Conservation (phyloP, 2,797 vertebrate genomes). For the Dermochelys coriacea region DNA sequence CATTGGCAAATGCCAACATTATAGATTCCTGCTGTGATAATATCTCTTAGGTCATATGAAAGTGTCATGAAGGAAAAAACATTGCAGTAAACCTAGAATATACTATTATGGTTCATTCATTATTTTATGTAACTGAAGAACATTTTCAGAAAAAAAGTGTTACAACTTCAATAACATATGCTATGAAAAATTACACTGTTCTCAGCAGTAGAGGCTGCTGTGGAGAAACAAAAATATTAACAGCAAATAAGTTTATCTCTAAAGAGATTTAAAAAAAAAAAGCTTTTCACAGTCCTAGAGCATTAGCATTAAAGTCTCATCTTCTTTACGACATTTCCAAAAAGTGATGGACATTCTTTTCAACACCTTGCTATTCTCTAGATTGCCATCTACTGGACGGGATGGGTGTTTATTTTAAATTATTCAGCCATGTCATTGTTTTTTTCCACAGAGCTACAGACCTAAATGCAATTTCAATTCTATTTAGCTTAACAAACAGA, state of each 20-base stretch:
- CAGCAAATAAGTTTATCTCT: background rate
- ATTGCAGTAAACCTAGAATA: background rate
- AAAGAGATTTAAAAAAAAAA: background rate
- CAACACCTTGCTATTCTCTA: background rate
- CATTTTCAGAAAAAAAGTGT: background rate
- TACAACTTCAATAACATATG: background rate
- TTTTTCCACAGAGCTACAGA: background rate
- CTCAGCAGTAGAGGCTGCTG: background rate
- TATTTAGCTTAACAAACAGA: background rate
- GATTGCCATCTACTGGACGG: background rate
- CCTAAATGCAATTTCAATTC: background rate
- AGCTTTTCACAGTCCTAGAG: background rate
- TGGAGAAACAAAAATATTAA: background rate
- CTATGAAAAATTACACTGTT: background rate
- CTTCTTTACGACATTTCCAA: background rate
- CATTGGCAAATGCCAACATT: background rate
- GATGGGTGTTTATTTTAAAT: background rate
- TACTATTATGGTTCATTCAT: background rate
- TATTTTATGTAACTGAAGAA: background rate
- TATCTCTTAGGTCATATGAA: background rate
- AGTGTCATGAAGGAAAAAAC: background rate
- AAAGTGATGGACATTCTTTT: background rate
- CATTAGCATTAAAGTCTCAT: background rate
- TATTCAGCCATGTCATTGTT: background rate
- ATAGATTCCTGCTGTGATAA: background rate